Percentiles rank a stretch among this genome's conserved stretches.
phyloP scores from a whole-genome alignment of 1,140 invertebrate species.

The Sipha flava region DNA sequence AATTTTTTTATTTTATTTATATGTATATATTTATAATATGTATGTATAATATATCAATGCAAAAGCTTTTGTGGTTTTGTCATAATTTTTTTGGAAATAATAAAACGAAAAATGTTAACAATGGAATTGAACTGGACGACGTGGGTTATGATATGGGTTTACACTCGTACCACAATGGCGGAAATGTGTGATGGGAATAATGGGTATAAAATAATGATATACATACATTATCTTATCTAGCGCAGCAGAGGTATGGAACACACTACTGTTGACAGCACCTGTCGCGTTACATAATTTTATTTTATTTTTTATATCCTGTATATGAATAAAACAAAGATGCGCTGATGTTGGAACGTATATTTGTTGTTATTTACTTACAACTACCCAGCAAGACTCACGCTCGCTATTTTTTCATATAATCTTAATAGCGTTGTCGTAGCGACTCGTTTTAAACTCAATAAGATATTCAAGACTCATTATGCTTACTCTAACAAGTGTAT shows the following conservation, averaged over 20 bases:
- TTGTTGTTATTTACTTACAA: neutral
- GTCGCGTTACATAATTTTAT: neutral
- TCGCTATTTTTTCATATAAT: no score
- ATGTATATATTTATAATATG: no score
- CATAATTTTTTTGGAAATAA: neutral
- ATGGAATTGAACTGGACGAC: neutral
- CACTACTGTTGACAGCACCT: neutral
- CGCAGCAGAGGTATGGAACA: neutral
- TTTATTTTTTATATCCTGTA: neutral
- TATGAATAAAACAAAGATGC: neutral
- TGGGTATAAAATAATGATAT: neutral
- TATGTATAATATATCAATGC: neutral
- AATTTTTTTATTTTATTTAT: neutral
- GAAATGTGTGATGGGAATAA: neutral
- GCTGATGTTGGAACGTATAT: neutral
- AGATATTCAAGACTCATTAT: no score
- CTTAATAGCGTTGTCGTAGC: no score
- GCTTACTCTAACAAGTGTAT: no score
- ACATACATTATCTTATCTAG: neutral
- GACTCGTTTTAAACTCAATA: no score
- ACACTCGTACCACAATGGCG: neutral
- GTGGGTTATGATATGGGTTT: neutral
- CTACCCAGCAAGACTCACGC: no score
- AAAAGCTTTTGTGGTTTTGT: neutral
- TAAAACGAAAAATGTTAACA: neutral